phyloP scores from a whole-genome alignment of 2,888 invertebrate species.

The Entomobrya multifasciata region DNA sequence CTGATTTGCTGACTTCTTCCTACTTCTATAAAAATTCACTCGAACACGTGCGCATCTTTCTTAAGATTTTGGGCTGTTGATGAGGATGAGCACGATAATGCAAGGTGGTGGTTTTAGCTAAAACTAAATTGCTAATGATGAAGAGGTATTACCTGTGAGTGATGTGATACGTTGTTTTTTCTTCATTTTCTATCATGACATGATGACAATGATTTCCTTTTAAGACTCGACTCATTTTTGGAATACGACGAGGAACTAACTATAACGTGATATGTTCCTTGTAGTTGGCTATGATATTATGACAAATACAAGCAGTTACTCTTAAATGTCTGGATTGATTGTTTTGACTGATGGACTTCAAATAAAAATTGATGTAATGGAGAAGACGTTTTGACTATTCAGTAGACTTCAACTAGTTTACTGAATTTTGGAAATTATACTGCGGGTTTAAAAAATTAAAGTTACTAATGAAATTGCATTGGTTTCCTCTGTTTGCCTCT shows the following conservation, averaged over 20 bases:
- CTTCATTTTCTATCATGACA: constrained; percentile 19
- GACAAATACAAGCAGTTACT: no score
- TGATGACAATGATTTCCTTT: constrained; percentile 64
- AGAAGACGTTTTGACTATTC: no score
- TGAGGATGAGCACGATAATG: background rate
- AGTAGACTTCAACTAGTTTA: no score
- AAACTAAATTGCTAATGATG: background rate
- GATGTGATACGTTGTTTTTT: background rate
- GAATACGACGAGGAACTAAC: background rate
- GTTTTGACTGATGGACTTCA: no score
- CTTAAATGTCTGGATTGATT: no score
- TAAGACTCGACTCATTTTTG: constrained; percentile 52
- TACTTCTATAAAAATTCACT: background rate
- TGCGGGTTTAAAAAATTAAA: no score
- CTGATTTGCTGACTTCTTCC: constrained; percentile 22
- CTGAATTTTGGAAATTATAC: no score
- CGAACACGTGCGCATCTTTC: background rate
- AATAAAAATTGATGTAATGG: no score
- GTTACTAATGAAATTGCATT: no score
- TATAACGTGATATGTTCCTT: no score
- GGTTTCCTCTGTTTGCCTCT: no score
- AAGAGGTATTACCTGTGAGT: background rate
- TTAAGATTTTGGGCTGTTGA: background rate
- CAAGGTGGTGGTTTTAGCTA: constrained; percentile 28
- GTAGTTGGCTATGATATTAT: no score